Evolutionary conservation across 2,113 vertebrate species (phyloP), one percentile per base, ranked within the genome.

Genomic region (Cyanoderma ruficeps): DNA sequence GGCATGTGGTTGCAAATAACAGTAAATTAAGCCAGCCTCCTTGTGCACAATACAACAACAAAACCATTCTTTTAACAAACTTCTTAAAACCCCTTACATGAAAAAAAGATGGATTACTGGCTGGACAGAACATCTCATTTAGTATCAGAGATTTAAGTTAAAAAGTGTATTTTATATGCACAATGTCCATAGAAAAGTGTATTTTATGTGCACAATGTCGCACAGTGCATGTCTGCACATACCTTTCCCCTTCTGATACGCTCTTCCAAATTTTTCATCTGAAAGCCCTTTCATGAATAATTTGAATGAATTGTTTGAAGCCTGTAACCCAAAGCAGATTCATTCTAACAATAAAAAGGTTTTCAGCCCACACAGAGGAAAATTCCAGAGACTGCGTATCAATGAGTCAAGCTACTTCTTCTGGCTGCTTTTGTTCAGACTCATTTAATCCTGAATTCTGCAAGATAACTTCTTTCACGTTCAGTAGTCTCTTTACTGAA

Each of bases 311-410:
- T 30, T 90, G 80, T 94, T 83, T 88, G 90, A 88, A 94, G 76
- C 60, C 35, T 71, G 59, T 47, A 95, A 89, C 44, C 83, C 41
- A 23, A 84, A 89, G 92, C 7, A 90, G 75, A 92, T 56, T 93
- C 71, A 83, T 64, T 90, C 56, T 74, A 93, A 96, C 95, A 97
- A 95, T 96, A 91, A 90, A 33, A 88, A 93, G 71, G 79, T 93
- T 95, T 91, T 80, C 96, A 95, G 77, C 94, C 93, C 84, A 96
- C 94, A 94, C 91, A 93, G 50, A 75, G 63, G 94, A 96, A 96
- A 91, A 95, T 97, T 96, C 94, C 82, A 95, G 89, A 88, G 91
- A 82, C 28, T 87, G 70, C 0, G 2, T 55, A 96, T 59, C 75
- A 95, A 44, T 94, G 94, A 96, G 79, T 96, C 94, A 96, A 93